A percentile compares a stretch with the other conserved stretches of the same genome.
These are phyloP conservation scores for Hycleus cichorii DNA, from an alignment of 1,140 invertebrate genomes.

Conservation along the genomic window DNA sequence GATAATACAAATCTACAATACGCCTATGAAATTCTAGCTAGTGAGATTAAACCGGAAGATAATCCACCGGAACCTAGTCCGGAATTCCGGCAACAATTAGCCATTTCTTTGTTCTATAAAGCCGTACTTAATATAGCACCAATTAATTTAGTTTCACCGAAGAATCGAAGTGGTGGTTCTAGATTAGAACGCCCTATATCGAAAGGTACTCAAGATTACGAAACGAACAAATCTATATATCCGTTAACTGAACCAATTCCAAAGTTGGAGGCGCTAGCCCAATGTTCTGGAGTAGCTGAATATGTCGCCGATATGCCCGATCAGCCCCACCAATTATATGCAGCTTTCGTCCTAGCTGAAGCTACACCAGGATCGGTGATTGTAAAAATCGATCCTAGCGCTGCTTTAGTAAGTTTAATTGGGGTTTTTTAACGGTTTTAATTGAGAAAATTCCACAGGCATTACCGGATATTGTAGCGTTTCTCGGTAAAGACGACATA, in stretches of 20 bases:
- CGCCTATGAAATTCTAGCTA: conserved; percentile 49
- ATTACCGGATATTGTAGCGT: conserved; percentile 57
- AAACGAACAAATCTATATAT: conserved; percentile 60
- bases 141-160: conserved; percentile 38
- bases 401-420: conserved; percentile 50
- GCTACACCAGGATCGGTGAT: conserved; percentile 46
- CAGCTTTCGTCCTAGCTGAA: conserved; percentile 53
- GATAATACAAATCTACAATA: conserved; percentile 43
- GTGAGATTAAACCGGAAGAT: conserved; percentile 53
- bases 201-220: conserved; percentile 61
- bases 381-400: conserved; percentile 47
- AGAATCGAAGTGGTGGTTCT: conserved; percentile 46
- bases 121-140: conserved; percentile 46
- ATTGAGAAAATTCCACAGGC: background rate
- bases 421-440: background rate
- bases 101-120: conserved; percentile 67
- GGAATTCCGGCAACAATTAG: conserved; percentile 57
- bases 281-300: conserved; percentile 59
- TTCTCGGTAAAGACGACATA: conserved; percentile 65
- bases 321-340: conserved; percentile 50
- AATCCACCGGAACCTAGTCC: conserved; percentile 57
- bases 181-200: conserved; percentile 55
- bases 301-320: conserved; percentile 55
- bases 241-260: conserved; percentile 69
- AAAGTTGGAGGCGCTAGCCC: conserved; percentile 66